Evolutionary conservation across 2,113 vertebrate species (phyloP).

Genomic region (Ancistrus triradiatus): DNA sequence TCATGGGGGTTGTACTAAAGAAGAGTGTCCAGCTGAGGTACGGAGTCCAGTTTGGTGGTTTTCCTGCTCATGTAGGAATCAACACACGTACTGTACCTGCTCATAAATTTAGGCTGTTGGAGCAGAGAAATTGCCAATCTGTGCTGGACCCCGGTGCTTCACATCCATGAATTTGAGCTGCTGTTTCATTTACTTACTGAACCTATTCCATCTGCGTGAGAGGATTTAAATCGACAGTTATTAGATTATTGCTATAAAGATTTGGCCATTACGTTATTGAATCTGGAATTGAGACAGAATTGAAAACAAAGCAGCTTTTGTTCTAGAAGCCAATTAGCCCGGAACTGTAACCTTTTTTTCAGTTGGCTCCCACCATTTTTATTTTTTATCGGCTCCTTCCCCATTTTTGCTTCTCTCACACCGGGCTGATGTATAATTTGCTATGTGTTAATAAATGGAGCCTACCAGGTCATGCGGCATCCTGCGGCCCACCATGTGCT

Average conservation of each 20-base stretch:
- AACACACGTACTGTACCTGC: neutral
- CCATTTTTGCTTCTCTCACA: neutral
- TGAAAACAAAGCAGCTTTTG: no score
- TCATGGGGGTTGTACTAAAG: slow-evolving; percentile 35
- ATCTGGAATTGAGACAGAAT: neutral
- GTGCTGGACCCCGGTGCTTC: neutral
- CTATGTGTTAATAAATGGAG: slow-evolving; percentile 28
- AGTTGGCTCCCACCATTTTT: neutral
- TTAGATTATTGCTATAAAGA: neutral
- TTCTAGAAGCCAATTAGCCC: no score
- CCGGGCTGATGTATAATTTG: slow-evolving; percentile 34
- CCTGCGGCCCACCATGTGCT: slow-evolving; percentile 17
- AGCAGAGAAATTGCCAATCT: neutral
- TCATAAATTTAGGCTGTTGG: slow-evolving; percentile 3
- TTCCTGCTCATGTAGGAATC: neutral
- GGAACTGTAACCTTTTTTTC: neutral
- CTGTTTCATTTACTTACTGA: no score
- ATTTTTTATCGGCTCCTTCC: neutral
- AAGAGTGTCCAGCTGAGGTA: neutral
- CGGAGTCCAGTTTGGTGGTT: neutral
- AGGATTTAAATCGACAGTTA: neutral
- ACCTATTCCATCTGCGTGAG: no score
- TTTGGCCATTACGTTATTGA: neutral
- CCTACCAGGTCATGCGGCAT: slow-evolving; percentile 25
- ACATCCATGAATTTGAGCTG: neutral